A percentile compares a stretch with the other conserved stretches of the same genome.
Evolutionary conservation across 2,888 invertebrate genomes (phyloP).

Genomic region (Spodoptera littoralis): DNA sequence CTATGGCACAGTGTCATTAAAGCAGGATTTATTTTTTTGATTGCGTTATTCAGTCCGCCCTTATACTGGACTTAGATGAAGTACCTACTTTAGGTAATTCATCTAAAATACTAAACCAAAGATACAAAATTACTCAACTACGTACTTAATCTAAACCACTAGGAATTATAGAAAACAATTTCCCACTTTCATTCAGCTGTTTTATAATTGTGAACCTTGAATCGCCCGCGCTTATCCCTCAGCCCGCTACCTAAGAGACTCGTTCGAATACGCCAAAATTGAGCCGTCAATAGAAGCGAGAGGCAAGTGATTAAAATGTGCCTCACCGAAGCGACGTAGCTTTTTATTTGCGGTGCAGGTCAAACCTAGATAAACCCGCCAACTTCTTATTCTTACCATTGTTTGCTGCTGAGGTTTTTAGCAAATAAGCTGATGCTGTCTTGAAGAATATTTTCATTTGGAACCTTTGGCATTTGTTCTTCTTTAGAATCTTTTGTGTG

Average conservation of each 20-base stretch:
- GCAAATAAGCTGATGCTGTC: conserved; percentile 45
- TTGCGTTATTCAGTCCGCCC: too few relatives aligned
- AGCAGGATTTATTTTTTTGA: too few relatives aligned
- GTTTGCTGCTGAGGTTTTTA: conserved; percentile 43
- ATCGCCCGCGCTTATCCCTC: conserved; percentile 10
- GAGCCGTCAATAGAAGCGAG: conserved; percentile 64
- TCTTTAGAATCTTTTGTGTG: conserved; percentile 8
- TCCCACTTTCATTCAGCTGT: too few relatives aligned
- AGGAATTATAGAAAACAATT: too few relatives aligned
- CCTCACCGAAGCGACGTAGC: conserved; percentile 41
- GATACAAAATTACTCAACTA: too few relatives aligned
- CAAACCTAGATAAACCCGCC: conserved; percentile 49
- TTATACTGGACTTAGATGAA: too few relatives aligned
- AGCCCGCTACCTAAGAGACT: conserved; percentile 25
- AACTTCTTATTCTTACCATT: conserved; percentile 31
- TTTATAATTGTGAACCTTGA: not conserved
- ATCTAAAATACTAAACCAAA: too few relatives aligned
- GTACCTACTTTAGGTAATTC: too few relatives aligned
- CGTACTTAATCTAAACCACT: too few relatives aligned
- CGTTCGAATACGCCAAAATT: conserved; percentile 63
- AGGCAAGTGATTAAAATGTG: conserved; percentile 68
- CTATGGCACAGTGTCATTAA: too few relatives aligned
- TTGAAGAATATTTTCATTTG: conserved; percentile 28
- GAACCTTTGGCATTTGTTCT: conserved; percentile 4
- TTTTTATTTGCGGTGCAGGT: conserved; percentile 54